Conservation (phyloP, 2,888 invertebrate genomes). For the Epiblema foenella region DNA sequence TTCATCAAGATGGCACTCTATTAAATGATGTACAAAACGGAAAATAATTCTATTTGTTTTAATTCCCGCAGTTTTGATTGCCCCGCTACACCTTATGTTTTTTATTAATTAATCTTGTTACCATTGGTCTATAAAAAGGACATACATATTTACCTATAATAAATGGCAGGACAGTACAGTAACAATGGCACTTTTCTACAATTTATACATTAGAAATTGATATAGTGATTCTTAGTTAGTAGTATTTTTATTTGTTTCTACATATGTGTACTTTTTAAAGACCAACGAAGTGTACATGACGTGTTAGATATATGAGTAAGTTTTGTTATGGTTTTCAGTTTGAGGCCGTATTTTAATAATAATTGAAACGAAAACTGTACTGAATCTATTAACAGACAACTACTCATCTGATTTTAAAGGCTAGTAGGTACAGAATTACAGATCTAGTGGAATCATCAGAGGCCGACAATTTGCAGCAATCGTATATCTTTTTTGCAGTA, state of each 20-base stretch:
- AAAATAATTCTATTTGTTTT: no score
- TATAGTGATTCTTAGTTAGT: neutral
- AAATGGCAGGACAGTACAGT: no score
- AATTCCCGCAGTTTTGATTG: no score
- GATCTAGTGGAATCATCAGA: neutral
- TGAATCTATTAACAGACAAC: conserved; percentile 7
- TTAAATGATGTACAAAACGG: no score
- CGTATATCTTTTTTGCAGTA: neutral
- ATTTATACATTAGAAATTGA: neutral
- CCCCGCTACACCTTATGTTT: no score
- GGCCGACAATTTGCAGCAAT: neutral
- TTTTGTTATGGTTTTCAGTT: neutral
- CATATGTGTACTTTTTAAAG: conserved; percentile 8
- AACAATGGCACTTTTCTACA: neutral
- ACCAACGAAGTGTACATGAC: neutral
- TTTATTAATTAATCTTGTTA: neutral
- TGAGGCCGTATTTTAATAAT: neutral
- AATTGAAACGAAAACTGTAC: neutral
- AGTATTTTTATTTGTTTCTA: neutral
- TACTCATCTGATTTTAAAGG: neutral
- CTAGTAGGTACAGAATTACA: neutral
- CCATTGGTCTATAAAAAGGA: conserved; percentile 22
- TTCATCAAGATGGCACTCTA: no score
- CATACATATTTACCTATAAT: no score
- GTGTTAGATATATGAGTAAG: conserved; percentile 19